Conservation (phyloP, 2,888 invertebrate genomes). For the Rhabditophanes sp. region DNA sequence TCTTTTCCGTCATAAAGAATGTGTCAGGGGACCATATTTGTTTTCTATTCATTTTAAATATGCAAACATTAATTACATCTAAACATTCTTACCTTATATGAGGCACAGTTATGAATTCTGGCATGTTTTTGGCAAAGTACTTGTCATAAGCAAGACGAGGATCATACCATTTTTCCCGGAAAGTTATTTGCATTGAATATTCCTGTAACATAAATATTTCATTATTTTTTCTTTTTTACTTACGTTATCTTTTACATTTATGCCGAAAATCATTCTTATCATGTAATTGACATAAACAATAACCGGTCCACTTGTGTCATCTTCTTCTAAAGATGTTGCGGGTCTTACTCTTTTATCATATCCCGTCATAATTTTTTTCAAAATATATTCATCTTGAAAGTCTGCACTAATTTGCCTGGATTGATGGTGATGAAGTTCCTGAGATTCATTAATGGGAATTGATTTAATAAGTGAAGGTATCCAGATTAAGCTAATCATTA, state of each 20-base stretch:
- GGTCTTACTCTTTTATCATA: too few species aligned
- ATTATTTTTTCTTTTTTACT: conserved; percentile 51
- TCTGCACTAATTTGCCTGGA: too few species aligned
- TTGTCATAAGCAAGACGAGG: conserved; percentile 54
- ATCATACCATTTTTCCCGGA: conserved; percentile 90
- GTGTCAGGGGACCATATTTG: too few species aligned
- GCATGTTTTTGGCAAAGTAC: conserved; percentile 16
- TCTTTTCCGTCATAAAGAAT: conserved; percentile 83
- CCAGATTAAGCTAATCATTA: too few species aligned
- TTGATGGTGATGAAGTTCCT: too few species aligned
- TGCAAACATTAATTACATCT: conserved; percentile 58
- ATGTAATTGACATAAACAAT: conserved; percentile 92
- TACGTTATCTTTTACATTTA: conserved; percentile 99
- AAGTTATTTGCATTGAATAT: conserved; percentile 90
- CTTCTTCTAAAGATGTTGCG: too few species aligned
- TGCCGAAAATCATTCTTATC: conserved; percentile 90
- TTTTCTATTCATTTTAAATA: neutral
- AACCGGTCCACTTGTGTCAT: too few species aligned
- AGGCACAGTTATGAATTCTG: conserved; percentile 38
- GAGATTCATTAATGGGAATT: too few species aligned
- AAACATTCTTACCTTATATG: conserved; percentile 60
- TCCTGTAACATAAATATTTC: conserved; percentile 50
- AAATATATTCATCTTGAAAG: too few species aligned
- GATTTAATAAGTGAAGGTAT: too few species aligned
- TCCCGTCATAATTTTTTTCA: neutral